Percentiles rank a stretch among this genome's conserved stretches.
These are phyloP conservation scores for Bufo bufo DNA, from an alignment of 2,113 vertebrate genomes.

Conservation along the genomic window DNA sequence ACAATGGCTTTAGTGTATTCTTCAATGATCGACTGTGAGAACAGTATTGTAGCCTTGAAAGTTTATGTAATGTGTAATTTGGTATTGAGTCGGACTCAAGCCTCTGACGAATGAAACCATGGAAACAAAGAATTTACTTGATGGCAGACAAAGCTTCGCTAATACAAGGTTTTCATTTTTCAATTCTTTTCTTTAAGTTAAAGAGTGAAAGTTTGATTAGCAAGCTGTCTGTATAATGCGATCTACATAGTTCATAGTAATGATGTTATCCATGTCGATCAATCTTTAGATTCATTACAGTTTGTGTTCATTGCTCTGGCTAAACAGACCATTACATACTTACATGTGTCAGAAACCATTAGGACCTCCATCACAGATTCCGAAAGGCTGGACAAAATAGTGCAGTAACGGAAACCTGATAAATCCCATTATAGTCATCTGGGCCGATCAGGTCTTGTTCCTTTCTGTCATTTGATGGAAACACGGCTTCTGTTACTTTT, in stretches of 20 bases:
- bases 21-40: not conserved
- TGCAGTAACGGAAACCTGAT: too few species aligned
- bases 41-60: conserved; percentile 56
- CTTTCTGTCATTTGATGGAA: too few species aligned
- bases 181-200: not conserved
- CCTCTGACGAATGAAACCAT: conserved; percentile 42
- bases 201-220: conserved; percentile 38
- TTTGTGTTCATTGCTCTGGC: not conserved
- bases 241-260: not conserved
- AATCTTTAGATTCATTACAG: not conserved
- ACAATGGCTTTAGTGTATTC: conserved; percentile 23
- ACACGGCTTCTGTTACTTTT: too few species aligned
- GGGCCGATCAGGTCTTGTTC: too few species aligned
- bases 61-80: conserved; percentile 49
- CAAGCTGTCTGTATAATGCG: not conserved
- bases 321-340: not conserved
- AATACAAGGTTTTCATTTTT: conserved; percentile 21
- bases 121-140: conserved; percentile 50
- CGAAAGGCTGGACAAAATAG: too few species aligned
- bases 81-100: conserved; percentile 10
- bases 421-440: too few species aligned
- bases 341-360: not conserved
- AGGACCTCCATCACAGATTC: too few species aligned
- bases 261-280: not conserved
- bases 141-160: conserved; percentile 8